Conservation (phyloP, 1,140 invertebrate species). For the Trichonephila inaurata region DNA sequence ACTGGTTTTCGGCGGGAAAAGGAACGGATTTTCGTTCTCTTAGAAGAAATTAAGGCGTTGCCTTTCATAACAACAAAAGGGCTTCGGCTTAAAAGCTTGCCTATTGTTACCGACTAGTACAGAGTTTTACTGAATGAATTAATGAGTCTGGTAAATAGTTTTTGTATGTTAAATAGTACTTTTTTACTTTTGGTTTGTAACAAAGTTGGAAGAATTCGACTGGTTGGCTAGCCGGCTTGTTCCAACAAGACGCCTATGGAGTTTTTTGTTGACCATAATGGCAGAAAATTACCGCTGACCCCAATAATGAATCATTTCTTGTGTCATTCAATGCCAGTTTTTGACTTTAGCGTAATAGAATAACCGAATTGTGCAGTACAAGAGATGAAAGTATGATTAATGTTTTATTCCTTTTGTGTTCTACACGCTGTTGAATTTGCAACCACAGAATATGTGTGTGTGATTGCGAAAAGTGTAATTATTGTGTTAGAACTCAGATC, state of each 20-base stretch:
- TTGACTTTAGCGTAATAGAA: background rate
- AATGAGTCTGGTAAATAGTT: constrained; percentile 24
- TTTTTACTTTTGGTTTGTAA: background rate
- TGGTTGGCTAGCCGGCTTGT: background rate
- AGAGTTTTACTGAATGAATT: constrained; percentile 18
- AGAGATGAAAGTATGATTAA: constrained; percentile 34
- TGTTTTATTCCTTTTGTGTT: constrained; percentile 1
- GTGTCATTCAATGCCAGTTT: constrained; percentile 22
- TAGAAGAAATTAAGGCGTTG: constrained; percentile 38
- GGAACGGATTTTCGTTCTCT: background rate
- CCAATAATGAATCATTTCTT: constrained; percentile 16
- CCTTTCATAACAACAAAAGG: constrained; percentile 18
- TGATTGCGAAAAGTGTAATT: constrained; percentile 30
- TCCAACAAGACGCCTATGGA: background rate
- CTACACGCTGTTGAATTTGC: background rate
- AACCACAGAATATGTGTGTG: background rate
- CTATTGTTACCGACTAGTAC: constrained; percentile 32
- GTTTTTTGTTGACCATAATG: constrained; percentile 5
- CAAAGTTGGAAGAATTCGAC: constrained; percentile 8
- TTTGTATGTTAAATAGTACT: constrained; percentile 21
- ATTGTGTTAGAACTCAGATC: constrained; percentile 11
- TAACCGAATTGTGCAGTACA: background rate
- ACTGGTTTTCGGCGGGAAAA: background rate
- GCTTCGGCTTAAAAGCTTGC: constrained; percentile 33
- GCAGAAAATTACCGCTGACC: constrained; percentile 14